Percentiles rank a stretch among this genome's conserved stretches.
Evolutionary conservation across 2,797 vertebrate species (phyloP).

Genomic region (Halcyon leucocephala): DNA sequence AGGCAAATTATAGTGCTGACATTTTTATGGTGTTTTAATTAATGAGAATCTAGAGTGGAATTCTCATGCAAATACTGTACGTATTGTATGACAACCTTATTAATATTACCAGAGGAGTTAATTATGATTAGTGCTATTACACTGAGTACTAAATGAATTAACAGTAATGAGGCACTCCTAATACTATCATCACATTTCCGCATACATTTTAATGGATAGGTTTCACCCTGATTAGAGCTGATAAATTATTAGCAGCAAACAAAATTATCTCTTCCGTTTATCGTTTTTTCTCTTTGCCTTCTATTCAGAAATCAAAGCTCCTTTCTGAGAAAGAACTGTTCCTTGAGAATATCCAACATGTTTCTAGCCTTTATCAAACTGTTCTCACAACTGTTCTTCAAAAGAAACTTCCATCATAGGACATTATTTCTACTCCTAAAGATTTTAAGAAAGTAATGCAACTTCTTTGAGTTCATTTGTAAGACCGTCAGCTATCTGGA

Average conservation of each 20-base stretch:
- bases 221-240: conserved; percentile 24
- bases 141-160: conserved; percentile 56
- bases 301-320: conserved; percentile 12
- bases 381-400: not conserved
- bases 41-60: conserved; percentile 63
- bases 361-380: conserved; percentile 1
- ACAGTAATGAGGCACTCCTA: conserved; percentile 53
- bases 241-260: conserved; percentile 37
- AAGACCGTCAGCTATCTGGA: not conserved
- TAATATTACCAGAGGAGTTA: conserved; percentile 54
- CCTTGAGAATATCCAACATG: not conserved
- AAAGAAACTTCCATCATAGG: not conserved
- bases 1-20: conserved; percentile 53
- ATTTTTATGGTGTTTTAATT: conserved; percentile 69
- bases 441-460: not conserved
- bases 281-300: not conserved
- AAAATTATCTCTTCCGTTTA: conserved; percentile 43
- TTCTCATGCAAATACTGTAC: conserved; percentile 57
- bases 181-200: conserved; percentile 26
- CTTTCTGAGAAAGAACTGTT: not conserved
- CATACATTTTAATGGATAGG: conserved; percentile 30
- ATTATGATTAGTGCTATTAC: conserved; percentile 64
- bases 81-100: conserved; percentile 58
- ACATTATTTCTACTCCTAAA: not conserved
- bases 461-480: not conserved